Evolutionary conservation across 2,113 vertebrate genomes (phyloP).

Genomic region (Genyomyrus donnyi): DNA sequence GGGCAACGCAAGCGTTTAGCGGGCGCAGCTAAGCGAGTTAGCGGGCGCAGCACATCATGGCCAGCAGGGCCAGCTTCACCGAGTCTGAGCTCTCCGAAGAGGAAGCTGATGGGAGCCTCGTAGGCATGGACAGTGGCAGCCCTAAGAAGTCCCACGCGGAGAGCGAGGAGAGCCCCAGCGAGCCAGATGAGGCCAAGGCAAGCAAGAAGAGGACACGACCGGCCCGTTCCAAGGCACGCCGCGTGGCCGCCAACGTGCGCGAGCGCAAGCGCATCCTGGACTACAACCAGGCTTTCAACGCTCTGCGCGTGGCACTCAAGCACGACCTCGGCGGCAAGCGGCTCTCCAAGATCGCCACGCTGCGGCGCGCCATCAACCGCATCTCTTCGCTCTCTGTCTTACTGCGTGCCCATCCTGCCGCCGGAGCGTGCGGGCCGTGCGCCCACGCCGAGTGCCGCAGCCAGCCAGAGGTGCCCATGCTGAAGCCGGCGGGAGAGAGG

Average conservation of each 20-base stretch:
- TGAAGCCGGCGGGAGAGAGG: rapidly evolving
- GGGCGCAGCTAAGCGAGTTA: not conserved
- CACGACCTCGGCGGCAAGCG: slow-evolving; percentile 87
- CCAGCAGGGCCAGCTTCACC: slow-evolving; percentile 41
- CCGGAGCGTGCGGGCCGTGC: slow-evolving; percentile 47
- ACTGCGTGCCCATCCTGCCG: slow-evolving; percentile 54
- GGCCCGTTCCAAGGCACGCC: slow-evolving; percentile 79
- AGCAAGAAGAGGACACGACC: slow-evolving; percentile 69
- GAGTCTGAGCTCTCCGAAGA: slow-evolving; percentile 58
- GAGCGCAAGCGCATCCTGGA: slow-evolving; percentile 94
- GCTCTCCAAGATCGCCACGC: slow-evolving; percentile 90
- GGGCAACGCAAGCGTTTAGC: not conserved
- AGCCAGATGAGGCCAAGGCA: slow-evolving; percentile 42
- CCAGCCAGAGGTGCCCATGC: not conserved
- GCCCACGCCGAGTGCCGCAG: slow-evolving; percentile 65
- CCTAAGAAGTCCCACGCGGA: slow-evolving; percentile 41
- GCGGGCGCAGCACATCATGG: not conserved
- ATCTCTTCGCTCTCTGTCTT: slow-evolving; percentile 80
- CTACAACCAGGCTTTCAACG: slow-evolving; percentile 95
- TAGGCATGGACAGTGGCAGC: slow-evolving; percentile 38
- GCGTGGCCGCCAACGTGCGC: slow-evolving; percentile 85
- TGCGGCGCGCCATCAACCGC: slow-evolving; percentile 83
- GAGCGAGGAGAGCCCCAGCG: slow-evolving; percentile 36
- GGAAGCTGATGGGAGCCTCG: slow-evolving; percentile 48
- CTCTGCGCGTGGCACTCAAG: slow-evolving; percentile 74